phyloP scores from a whole-genome alignment of 53 echinoderm and acorn worm species.

The Astropecten irregularis region DNA sequence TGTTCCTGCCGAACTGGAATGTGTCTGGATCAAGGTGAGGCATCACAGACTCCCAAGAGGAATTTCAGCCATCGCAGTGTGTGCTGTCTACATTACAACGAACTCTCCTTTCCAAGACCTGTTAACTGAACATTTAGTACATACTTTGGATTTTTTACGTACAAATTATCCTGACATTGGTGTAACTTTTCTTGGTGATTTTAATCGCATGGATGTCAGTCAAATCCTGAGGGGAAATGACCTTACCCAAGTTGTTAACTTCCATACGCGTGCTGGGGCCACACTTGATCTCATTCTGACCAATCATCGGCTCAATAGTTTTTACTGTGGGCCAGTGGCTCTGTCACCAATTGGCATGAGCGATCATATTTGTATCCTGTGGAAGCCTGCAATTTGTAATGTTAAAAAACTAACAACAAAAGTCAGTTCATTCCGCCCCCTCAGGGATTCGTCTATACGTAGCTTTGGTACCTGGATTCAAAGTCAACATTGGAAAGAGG shows the following conservation, averaged over 20 bases:
- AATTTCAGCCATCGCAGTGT: not conserved
- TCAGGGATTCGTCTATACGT: constrained; percentile 3
- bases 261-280: not conserved
- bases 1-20: not conserved
- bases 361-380: not conserved
- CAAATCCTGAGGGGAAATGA: not conserved
- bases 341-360: not conserved
- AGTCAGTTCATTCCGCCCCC: not conserved
- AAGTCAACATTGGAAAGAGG: constrained; percentile 3
- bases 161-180: not conserved
- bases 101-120: no score
- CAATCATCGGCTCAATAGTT: not conserved
- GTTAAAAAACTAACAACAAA: not conserved
- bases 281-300: not conserved
- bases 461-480: constrained; percentile 51
- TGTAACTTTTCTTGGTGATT: not conserved
- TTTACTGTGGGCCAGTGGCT: not conserved
- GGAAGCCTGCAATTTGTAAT: not conserved
- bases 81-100: no score
- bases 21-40: not conserved
- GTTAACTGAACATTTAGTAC: not conserved
- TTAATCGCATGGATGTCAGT: not conserved
- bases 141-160: not conserved
- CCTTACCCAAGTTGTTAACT: not conserved
- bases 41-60: not conserved